Conservation (phyloP, 2,797 vertebrate genomes). For the Rhinoraja longicauda region DNA sequence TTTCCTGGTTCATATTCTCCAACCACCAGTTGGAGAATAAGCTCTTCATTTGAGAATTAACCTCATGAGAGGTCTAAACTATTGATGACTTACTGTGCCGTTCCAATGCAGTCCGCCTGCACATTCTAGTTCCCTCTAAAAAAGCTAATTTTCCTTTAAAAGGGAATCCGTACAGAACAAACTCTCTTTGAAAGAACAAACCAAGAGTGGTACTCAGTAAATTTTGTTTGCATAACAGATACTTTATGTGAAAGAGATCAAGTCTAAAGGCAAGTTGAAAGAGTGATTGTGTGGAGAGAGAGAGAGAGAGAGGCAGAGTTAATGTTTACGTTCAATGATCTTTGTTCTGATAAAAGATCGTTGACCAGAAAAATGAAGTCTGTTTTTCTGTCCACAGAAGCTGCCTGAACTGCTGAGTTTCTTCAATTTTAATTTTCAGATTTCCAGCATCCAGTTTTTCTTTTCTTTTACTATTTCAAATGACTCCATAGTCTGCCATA, state of each 20-base stretch:
- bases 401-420: no score
- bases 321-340: no score
- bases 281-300: not conserved
- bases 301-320: no score
- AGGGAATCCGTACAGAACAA: conserved; percentile 4
- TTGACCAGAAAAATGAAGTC: no score
- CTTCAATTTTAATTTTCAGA: no score
- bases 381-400: no score
- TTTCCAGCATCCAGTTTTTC: no score
- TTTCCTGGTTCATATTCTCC: conserved; percentile 23
- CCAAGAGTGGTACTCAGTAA: not conserved
- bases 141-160: conserved; percentile 13
- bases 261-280: not conserved
- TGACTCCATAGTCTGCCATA: not conserved
- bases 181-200: conserved; percentile 25
- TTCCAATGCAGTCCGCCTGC: not conserved
- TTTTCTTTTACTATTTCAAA: no score
- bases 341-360: no score
- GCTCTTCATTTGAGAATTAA: conserved; percentile 37
- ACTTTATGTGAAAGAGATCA: not conserved
- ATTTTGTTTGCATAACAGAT: not conserved
- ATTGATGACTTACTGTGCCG: conserved; percentile 12
- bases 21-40: conserved; percentile 35
- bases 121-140: not conserved
- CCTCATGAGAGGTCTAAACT: conserved; percentile 15